Base-by-base conservation (phyloP, 2,113 vertebrate genomes). In the Psilopogon haemacephalus region DNA sequence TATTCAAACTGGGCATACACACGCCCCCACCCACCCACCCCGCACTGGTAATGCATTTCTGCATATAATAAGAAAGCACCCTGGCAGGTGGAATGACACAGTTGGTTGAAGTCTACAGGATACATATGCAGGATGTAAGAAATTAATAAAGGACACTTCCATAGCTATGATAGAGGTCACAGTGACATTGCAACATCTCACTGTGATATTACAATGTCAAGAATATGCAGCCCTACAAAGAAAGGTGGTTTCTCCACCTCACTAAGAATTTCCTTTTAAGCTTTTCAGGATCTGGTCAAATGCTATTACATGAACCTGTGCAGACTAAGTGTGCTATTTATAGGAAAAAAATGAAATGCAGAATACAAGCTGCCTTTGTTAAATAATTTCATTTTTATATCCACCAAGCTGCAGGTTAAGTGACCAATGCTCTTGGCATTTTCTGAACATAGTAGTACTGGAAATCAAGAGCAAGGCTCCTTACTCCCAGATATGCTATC, bases 371-470 rank as follows among this genome's bases (percentile, higher is more conserved):
- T 78, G 74, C 32, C 17, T 62, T 75, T 11, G 10, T 19, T 44
- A 46, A 63, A 64, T 54, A 6, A 6, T 62, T 71, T 60, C 32
- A 23, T 30, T 71, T 80, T 68, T 40, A 27, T 23, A 71, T 44
- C 19, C 19, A 50, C 44, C 52, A 44, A 40, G 6, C n/a, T 50
- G 5, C 13, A 54, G 37, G 23, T 11, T 69, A 78, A 69, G 9
- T 1, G 12, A 37, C 15, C 17, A 11, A 4, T 18, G 32, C 11
- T 64, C 9, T 33, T 2, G 0, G 23, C 38, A 44, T 48, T 50
- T 5, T 1, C 9, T 17, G 28, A 23, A 50, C 21, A 80, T 11
- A 64, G 26, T 16, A 52, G 37, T 5, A 56, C 10, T 21, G 6
- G 56, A 70, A 95, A 81, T 24, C 32, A 23, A 73, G 63, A 48